Base-by-base conservation (phyloP, 2,888 invertebrate species). In the Ormia ochracea region DNA sequence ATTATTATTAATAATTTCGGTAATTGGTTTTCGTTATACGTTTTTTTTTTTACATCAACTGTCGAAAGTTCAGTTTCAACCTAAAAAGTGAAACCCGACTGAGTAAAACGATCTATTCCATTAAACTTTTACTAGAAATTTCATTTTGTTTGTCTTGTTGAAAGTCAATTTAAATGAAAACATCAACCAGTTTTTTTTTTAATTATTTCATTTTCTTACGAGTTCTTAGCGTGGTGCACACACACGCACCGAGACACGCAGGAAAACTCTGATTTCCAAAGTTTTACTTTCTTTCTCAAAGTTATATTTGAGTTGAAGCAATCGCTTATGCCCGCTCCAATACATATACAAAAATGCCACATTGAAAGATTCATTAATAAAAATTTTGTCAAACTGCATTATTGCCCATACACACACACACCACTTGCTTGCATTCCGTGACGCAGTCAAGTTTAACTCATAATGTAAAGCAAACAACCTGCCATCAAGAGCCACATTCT, bases 261-360 rank as follows among this genome's bases (percentile, higher is more conserved):
- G 10, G 26, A 19, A 2, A n/a, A 17, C 10, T 23, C 10, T 45
- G 19, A 2, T 3, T 48, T 56, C n/a, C 31, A 28, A 12, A 48
- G 28, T 48, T 65, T 66, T 31, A 66, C 66, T 74, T 74, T 74
- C 66, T 58, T 74, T 65, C 61, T 52, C 45, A 50, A 23, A 56
- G 7, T 33, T 38, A 31, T 52, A n/a, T 41, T 28, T 6, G 7
- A 5, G 3, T 41, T 43, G 14, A 43, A 54, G 56, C 43, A n/a
- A n/a, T n/a, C n/a, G 28, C 65, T 50, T 61, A 56, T 73, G 48
- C 56, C 33, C 48, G 54, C 31, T 61, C 48, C 45, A 21, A 10
- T 12, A 45, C 14, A 75, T 1, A 59, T 52, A 75, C 31, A 14
- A 41, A 12, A 3, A 63, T 52, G n/a, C 69, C 66, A 52, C 52